These are phyloP conservation scores for Linnaemya tessellans DNA, from an alignment of 2,888 invertebrate genomes.

Conservation along the genomic window DNA sequence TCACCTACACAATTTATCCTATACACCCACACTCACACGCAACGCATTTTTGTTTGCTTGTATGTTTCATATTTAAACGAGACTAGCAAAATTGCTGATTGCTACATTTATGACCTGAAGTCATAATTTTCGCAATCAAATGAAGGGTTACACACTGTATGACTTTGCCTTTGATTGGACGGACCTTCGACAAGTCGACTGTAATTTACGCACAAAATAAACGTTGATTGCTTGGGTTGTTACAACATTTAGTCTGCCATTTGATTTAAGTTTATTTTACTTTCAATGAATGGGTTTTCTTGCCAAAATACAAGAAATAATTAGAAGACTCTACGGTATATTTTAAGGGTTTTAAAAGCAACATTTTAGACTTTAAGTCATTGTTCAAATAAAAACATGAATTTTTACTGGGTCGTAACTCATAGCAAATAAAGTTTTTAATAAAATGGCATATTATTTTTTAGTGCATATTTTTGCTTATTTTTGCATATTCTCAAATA, in stretches of 20 bases:
- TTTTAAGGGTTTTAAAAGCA: not conserved
- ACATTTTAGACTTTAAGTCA: too few species aligned
- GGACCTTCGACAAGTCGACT: slow-evolving; percentile 53
- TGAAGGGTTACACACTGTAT: slow-evolving; percentile 45
- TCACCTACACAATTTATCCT: slow-evolving; percentile 12
- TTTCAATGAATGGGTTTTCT: slow-evolving; percentile 26
- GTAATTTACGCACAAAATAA: slow-evolving; percentile 62
- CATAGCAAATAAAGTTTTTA: too few species aligned
- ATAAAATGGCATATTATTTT: too few species aligned
- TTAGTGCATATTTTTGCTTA: too few species aligned
- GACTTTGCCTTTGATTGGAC: slow-evolving; percentile 59
- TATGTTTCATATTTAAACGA: not conserved
- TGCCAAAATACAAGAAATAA: not conserved
- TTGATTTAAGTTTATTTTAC: slow-evolving; percentile 29
- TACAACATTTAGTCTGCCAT: slow-evolving; percentile 10
- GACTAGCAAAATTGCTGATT: slow-evolving; percentile 61
- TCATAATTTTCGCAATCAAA: slow-evolving; percentile 61
- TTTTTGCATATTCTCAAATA: too few species aligned
- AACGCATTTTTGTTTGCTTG: not conserved
- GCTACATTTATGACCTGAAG: slow-evolving; percentile 70
- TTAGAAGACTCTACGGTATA: too few species aligned
- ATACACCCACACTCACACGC: not conserved
- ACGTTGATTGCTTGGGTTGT: slow-evolving; percentile 61
- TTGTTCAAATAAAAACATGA: too few species aligned
- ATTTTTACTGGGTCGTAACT: too few species aligned